phyloP scores from a whole-genome alignment of 1,140 invertebrate genomes.

The Neocloeon triangulifer region DNA sequence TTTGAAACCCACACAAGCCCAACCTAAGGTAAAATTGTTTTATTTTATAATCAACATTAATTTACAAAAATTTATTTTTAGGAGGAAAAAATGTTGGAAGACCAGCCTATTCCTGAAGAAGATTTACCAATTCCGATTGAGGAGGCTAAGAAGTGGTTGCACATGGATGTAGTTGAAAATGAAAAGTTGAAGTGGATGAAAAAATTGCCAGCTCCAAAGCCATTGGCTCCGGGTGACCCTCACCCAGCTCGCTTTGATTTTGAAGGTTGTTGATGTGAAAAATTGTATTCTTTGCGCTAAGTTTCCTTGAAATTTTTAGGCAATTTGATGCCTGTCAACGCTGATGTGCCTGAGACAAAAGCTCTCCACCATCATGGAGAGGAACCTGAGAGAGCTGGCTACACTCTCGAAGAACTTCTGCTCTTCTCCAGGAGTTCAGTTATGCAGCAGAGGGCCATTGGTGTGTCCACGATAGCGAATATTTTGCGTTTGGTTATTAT shows the following conservation, averaged over 20 bases:
- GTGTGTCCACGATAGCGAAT: slow-evolving; percentile 18
- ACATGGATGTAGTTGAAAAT: slow-evolving; percentile 20
- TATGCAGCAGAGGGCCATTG: slow-evolving; percentile 20
- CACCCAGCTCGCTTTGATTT: slow-evolving; percentile 16
- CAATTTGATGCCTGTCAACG: slow-evolving; percentile 5
- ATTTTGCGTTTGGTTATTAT: slow-evolving; percentile 16
- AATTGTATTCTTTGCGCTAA: too few species aligned
- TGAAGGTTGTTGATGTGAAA: slow-evolving; percentile 12
- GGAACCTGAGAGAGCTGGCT: slow-evolving; percentile 25
- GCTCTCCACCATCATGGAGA: slow-evolving; percentile 28
- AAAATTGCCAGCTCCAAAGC: neutral
- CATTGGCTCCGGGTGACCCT: neutral
- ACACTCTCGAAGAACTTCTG: slow-evolving; percentile 23
- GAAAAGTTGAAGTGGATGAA: slow-evolving; percentile 22
- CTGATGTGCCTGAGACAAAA: slow-evolving; percentile 16
- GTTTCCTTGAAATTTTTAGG: too few species aligned
- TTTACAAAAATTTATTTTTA: too few species aligned
- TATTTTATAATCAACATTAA: too few species aligned
- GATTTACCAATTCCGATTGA: slow-evolving; percentile 9
- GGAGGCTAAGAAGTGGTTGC: slow-evolving; percentile 15
- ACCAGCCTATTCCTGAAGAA: slow-evolving; percentile 4
- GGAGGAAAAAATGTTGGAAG: too few species aligned
- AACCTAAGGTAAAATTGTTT: too few species aligned
- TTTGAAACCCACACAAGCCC: slow-evolving; percentile 2
- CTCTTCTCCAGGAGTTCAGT: slow-evolving; percentile 18